phyloP scores from a whole-genome alignment of 2,797 vertebrate species.

The Emys orbicularis region DNA sequence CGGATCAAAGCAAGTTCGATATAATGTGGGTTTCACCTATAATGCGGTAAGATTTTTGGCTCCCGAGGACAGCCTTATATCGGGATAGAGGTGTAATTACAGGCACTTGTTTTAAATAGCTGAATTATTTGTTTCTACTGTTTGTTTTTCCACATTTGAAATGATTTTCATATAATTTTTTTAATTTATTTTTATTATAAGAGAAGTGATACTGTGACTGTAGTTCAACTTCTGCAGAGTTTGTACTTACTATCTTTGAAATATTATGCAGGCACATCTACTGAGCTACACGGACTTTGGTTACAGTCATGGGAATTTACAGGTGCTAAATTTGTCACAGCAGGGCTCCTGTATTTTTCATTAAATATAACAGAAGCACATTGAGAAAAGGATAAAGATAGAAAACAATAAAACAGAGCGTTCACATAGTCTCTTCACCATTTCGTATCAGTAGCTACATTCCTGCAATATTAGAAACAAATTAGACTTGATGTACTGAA shows the following conservation, averaged over 20 bases:
- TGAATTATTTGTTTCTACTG: background rate
- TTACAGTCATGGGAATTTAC: background rate
- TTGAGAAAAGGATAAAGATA: background rate
- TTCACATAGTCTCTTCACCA: background rate
- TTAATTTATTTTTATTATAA: rapidly evolving
- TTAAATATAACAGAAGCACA: background rate
- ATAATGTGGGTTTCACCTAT: too few species aligned
- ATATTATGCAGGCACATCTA: background rate
- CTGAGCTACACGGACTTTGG: background rate
- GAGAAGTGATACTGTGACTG: background rate
- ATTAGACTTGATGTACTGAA: background rate
- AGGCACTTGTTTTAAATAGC: background rate
- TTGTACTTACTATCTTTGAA: rapidly evolving
- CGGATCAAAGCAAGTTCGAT: too few species aligned
- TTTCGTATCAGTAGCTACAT: background rate
- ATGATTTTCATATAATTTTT: background rate
- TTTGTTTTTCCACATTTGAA: background rate
- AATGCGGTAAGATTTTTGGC: too few species aligned
- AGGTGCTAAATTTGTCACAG: background rate
- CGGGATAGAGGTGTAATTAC: background rate
- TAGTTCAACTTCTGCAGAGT: background rate
- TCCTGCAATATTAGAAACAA: too few species aligned
- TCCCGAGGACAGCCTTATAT: too few species aligned
- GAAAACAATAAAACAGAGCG: background rate
- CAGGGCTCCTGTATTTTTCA: background rate